phyloP scores from a whole-genome alignment of 1,140 invertebrate genomes.

The Cydia fagiglandana region DNA sequence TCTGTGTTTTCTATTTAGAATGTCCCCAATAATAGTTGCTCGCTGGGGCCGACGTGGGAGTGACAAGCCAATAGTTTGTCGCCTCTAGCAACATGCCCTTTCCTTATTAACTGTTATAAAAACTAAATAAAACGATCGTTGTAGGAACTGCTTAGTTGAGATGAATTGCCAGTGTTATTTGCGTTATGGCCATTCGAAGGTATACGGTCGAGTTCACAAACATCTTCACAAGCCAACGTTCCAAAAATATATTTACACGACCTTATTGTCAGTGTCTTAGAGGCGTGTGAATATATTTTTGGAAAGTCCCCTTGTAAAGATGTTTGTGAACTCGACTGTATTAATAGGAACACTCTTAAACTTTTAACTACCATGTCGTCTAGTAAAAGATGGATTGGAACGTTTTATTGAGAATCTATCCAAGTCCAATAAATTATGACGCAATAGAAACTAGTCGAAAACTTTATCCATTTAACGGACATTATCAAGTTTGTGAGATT shows the following conservation, averaged over 20 bases:
- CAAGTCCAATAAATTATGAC: too few species aligned
- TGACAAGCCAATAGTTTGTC: slow-evolving; percentile 23
- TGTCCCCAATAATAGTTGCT: background rate
- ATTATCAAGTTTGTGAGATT: background rate
- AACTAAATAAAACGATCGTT: slow-evolving; percentile 20
- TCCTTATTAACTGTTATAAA: slow-evolving; percentile 29
- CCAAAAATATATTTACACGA: background rate
- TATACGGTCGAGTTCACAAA: background rate
- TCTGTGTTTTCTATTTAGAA: background rate
- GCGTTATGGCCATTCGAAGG: background rate
- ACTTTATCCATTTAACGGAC: background rate
- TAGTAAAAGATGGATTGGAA: too few species aligned
- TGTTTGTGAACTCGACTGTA: too few species aligned
- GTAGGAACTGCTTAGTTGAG: slow-evolving; percentile 13
- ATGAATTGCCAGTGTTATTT: slow-evolving; percentile 27
- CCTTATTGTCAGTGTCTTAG: too few species aligned
- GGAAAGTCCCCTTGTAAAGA: too few species aligned
- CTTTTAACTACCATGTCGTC: too few species aligned
- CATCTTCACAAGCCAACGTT: background rate
- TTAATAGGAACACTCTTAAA: too few species aligned
- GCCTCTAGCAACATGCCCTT: slow-evolving; percentile 6
- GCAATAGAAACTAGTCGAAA: too few species aligned
- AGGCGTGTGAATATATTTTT: too few species aligned
- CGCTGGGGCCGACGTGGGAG: background rate
- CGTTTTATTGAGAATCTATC: too few species aligned